Evolutionary conservation across 2,888 invertebrate species (phyloP), one percentile per base, ranked within the genome.

Genomic region (Heliconius hortense): DNA sequence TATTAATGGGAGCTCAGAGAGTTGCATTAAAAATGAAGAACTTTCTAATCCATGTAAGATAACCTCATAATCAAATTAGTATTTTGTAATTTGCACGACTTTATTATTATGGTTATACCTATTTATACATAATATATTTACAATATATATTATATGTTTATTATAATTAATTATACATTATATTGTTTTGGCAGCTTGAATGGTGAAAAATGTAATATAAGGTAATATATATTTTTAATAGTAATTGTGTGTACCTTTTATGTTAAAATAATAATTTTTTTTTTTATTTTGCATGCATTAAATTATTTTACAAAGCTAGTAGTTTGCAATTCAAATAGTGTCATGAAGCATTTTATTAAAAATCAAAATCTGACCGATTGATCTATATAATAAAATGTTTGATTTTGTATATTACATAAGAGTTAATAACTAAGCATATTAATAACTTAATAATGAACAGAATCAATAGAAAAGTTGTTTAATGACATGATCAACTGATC

Each of bases 1-100:
- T 90, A 96, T 96, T 80, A 96, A 96, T 90, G 96, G 96, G 86
- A 96, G 96, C 88, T 95, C 96, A 91, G 96, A 96, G 92, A 96
- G 63, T 70, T 70, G 72, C 68, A 59, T 75, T 76, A 86, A 91
- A 85, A 87, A 90, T 78, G 92, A 91, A 85, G 91, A 90, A 80
- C 90, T 89, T 84, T 88, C 89, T 76, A 87, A 88, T 81, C 88
- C 89, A 88, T 90, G 92, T 93, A 92, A 91, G 92, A 82, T 70
- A 79, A 60, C 18, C 39, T 67, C 64, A 69, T 62, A 24, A 35
- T 39, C 73, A 56, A 56, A n/a, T 24, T 4, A 24, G 21, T 35
- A n/a, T 56, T 53, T 24, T 24, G 21, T 31, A 2, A 69, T 13
- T 8, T 31, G 56, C 68, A 24, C 56, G 69, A 56, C n/a, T 69